phyloP scores from a whole-genome alignment of 2,797 vertebrate genomes.

The Octomys mimax region DNA sequence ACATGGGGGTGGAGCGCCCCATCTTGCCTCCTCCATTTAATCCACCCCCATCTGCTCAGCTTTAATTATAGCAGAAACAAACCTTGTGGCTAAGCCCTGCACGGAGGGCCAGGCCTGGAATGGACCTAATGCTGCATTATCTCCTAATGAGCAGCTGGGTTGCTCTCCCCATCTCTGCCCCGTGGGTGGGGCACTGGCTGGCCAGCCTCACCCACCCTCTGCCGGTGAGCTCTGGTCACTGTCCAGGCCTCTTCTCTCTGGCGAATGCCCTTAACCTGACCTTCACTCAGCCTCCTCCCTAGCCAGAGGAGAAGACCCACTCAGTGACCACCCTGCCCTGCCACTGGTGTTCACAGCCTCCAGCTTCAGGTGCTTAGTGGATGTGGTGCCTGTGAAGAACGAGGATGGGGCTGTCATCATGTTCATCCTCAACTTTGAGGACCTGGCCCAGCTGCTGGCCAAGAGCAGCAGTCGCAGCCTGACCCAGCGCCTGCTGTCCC shows the following conservation, averaged over 20 bases:
- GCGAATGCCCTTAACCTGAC: constrained; percentile 50
- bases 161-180: constrained; percentile 64
- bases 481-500: constrained; percentile 92
- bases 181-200: background rate
- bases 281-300: background rate
- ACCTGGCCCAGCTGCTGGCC: constrained; percentile 92
- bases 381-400: constrained; percentile 97
- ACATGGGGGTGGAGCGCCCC: background rate
- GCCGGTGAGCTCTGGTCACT: constrained; percentile 8
- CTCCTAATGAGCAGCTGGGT: constrained; percentile 79
- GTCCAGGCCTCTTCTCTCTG: background rate
- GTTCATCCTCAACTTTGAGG: constrained; percentile 99
- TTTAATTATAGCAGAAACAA: constrained; percentile 83
- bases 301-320: background rate
- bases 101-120: background rate
- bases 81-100: constrained; percentile 75
- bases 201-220: background rate
- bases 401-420: constrained; percentile 97
- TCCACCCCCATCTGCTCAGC: constrained; percentile 85
- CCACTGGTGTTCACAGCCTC: constrained; percentile 89
- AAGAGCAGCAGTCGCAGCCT: constrained; percentile 91
- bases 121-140: constrained; percentile 67
- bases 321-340: background rate
- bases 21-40: constrained; percentile 73
- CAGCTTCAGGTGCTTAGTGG: constrained; percentile 96